phyloP scores from a whole-genome alignment of 2,113 vertebrate genomes.

The Seriola dumerili region DNA sequence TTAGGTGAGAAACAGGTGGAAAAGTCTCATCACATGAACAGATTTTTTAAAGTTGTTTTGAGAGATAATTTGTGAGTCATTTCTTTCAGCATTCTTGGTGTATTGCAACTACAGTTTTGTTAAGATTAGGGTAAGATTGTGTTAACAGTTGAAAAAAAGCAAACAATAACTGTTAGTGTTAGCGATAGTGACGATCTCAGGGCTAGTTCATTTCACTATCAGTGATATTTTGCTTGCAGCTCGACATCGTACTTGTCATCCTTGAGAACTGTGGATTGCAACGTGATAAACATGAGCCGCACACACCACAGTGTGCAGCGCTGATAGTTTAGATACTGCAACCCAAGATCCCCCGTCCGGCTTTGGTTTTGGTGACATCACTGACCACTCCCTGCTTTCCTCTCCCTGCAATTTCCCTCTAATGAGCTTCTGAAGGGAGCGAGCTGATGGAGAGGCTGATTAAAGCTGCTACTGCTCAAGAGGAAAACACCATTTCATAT shows the following conservation, averaged over 20 bases:
- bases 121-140: too few relatives aligned
- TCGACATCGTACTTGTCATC: not conserved
- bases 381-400: slow-evolving; percentile 28
- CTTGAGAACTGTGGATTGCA: not conserved
- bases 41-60: too few relatives aligned
- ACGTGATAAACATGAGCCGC: not conserved
- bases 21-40: too few relatives aligned
- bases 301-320: not conserved
- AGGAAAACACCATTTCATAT: slow-evolving; percentile 60
- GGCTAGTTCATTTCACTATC: too few relatives aligned
- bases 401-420: slow-evolving; percentile 26
- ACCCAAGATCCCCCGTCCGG: not conserved
- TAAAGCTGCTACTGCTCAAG: slow-evolving; percentile 44
- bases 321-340: not conserved
- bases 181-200: too few relatives aligned
- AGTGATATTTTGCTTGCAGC: too few relatives aligned
- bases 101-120: too few relatives aligned
- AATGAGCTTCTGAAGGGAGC: slow-evolving; percentile 52
- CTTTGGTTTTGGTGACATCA: slow-evolving; percentile 24
- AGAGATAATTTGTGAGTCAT: too few relatives aligned
- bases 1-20: too few relatives aligned
- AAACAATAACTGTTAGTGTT: too few relatives aligned
- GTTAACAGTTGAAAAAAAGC: too few relatives aligned
- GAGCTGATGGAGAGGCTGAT: slow-evolving; percentile 50
- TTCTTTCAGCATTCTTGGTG: too few relatives aligned